Percentiles rank a stretch among this genome's conserved stretches.
Conservation (phyloP, 2,797 vertebrate genomes). For the Phalloptychus januarius region DNA sequence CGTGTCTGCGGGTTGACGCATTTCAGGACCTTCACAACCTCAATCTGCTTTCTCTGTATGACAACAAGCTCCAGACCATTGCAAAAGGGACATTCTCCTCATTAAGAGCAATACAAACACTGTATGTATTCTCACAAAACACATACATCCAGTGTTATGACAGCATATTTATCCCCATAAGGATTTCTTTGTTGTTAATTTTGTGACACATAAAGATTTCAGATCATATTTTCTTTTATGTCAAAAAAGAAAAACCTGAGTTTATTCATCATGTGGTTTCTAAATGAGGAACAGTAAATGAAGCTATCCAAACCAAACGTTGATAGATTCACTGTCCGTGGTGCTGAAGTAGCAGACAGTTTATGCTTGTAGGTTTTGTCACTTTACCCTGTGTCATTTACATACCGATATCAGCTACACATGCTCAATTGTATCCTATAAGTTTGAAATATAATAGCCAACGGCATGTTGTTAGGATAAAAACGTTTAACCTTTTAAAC, state of each 20-base stretch:
- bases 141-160: background rate
- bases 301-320: no score
- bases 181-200: background rate
- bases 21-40: slow-evolving; percentile 98
- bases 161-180: background rate
- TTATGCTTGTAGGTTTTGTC: background rate
- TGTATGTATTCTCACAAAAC: slow-evolving; percentile 80
- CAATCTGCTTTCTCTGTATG: slow-evolving; percentile 95
- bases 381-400: background rate
- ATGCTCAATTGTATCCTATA: background rate
- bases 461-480: background rate
- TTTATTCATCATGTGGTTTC: background rate
- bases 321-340: slow-evolving; percentile 4
- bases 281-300: background rate
- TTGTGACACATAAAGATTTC: background rate
- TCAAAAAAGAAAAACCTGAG: background rate
- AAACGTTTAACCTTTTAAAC: background rate
- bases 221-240: background rate
- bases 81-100: slow-evolving; percentile 97
- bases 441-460: background rate
- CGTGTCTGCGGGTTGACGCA: slow-evolving; percentile 94
- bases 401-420: background rate
- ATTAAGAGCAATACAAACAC: slow-evolving; percentile 92
- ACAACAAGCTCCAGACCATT: slow-evolving; percentile 98
- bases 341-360: slow-evolving; percentile 8